phyloP scores from a whole-genome alignment of 2,797 vertebrate genomes.

The Karalla daura region DNA sequence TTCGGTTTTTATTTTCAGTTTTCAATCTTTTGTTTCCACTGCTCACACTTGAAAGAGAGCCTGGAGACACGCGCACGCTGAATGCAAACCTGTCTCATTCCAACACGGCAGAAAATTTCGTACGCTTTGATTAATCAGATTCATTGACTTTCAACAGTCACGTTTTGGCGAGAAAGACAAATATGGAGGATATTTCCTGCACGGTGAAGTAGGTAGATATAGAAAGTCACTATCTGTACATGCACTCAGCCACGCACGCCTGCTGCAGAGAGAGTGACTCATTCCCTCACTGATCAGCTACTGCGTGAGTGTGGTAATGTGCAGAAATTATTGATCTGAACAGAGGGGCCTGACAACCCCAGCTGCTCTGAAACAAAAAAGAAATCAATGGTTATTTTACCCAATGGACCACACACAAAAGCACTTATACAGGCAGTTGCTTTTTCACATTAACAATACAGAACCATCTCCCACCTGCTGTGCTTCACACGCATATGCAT shows the following conservation, averaged over 20 bases:
- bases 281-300: slow-evolving; percentile 46
- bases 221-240: not conserved
- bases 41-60: not conserved
- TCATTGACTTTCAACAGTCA: slow-evolving; percentile 10
- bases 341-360: slow-evolving; percentile 48
- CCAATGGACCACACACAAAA: slow-evolving; percentile 41
- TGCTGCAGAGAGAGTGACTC: slow-evolving; percentile 32
- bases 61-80: not conserved
- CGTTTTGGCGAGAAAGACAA: slow-evolving; percentile 6
- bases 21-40: slow-evolving; percentile 14
- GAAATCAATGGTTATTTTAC: slow-evolving; percentile 71
- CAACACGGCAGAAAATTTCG: not conserved
- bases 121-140: slow-evolving; percentile 22
- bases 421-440: not conserved
- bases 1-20: slow-evolving; percentile 4
- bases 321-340: slow-evolving; percentile 71
- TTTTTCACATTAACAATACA: slow-evolving; percentile 19
- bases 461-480: slow-evolving; percentile 29
- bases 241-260: not conserved
- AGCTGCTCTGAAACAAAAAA: slow-evolving; percentile 56
- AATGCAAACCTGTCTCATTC: not conserved
- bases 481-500: not conserved
- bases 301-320: slow-evolving; percentile 56
- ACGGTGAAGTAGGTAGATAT: not conserved
- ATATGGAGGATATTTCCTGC: slow-evolving; percentile 3